phyloP scores from a whole-genome alignment of 2,797 vertebrate genomes.

The Phoeniculus purpureus region DNA sequence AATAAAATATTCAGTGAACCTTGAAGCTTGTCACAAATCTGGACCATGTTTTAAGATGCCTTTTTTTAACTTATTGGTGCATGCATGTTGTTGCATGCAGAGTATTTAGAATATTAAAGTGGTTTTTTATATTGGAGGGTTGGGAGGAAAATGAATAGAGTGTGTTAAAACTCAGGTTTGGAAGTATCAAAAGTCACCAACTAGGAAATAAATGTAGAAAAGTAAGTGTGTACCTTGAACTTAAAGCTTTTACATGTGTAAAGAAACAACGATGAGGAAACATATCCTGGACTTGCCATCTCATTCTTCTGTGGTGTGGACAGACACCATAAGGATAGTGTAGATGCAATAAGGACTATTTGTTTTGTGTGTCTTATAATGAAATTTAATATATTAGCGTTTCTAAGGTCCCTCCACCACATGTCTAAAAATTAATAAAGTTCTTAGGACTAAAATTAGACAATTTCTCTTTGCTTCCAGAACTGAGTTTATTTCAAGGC shows the following conservation, averaged over 20 bases:
- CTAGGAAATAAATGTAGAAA: not conserved
- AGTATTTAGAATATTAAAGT: conserved; percentile 50
- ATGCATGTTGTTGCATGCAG: conserved; percentile 34
- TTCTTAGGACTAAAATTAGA: not conserved
- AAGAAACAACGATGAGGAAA: not conserved
- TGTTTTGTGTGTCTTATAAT: not conserved
- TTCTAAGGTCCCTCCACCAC: not conserved
- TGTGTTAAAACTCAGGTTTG: not conserved
- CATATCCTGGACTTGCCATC: not conserved
- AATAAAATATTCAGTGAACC: conserved; percentile 74
- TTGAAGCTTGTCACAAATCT: conserved; percentile 59
- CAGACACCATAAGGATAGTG: not conserved
- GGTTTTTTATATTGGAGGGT: not conserved
- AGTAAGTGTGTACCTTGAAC: not conserved
- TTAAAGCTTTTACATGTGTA: not conserved
- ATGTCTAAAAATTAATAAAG: not conserved
- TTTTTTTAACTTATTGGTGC: conserved; percentile 18
- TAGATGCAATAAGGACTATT: not conserved
- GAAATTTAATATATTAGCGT: not conserved
- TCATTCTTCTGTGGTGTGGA: not conserved
- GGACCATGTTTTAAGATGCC: conserved; percentile 59
- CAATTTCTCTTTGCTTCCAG: not conserved
- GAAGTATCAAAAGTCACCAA: not conserved
- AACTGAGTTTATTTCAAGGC: not conserved
- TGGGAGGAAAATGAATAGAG: not conserved